phyloP scores from a whole-genome alignment of 2,797 vertebrate species.

The Anas acuta region DNA sequence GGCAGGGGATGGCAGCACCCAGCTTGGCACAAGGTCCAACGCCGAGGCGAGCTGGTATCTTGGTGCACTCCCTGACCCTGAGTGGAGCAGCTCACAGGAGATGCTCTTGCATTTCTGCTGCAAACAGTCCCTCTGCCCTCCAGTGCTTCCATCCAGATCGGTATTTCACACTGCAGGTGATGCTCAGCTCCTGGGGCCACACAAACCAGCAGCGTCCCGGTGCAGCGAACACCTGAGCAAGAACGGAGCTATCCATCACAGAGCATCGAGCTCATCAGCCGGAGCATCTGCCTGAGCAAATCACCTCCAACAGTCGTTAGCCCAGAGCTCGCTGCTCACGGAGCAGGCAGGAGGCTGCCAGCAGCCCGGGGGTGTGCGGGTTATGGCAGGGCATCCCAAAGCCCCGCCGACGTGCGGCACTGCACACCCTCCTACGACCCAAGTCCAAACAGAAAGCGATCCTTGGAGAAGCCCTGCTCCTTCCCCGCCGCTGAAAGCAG shows the following conservation, averaged over 20 bases:
- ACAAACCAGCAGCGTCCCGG: neutral
- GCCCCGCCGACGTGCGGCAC: too few relatives aligned
- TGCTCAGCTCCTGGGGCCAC: fast-evolving
- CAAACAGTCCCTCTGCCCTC: neutral
- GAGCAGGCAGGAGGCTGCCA: neutral
- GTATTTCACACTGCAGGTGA: neutral
- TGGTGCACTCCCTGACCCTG: fast-evolving
- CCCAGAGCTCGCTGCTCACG: fast-evolving
- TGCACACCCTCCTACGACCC: neutral
- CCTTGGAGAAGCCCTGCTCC: neutral
- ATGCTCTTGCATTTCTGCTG: neutral
- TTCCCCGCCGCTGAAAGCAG: neutral
- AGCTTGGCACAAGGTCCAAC: neutral
- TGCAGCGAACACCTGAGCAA: neutral
- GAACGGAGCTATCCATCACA: neutral
- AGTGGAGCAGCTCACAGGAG: neutral
- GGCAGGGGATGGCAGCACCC: too few relatives aligned
- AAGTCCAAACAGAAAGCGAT: fast-evolving
- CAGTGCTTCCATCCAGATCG: neutral
- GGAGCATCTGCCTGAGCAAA: constrained; percentile 13
- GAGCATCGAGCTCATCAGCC: neutral
- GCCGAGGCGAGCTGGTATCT: neutral
- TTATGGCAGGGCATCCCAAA: neutral
- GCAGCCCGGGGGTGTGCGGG: neutral
- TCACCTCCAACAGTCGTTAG: neutral